These are phyloP conservation scores for Trachelus tabidus DNA, from an alignment of 2,888 invertebrate species.

Conservation along the genomic window DNA sequence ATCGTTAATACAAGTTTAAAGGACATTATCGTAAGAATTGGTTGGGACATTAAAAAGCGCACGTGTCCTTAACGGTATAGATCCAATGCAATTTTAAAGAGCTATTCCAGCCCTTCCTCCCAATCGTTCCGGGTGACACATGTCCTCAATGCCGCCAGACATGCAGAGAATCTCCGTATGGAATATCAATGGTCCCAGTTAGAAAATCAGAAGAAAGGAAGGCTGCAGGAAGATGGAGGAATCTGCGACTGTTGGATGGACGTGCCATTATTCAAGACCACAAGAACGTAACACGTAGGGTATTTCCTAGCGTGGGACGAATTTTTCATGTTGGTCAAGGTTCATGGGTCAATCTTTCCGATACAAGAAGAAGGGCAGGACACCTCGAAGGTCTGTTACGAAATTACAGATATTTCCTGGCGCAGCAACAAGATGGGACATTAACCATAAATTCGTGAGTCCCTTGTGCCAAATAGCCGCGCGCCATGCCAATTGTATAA, in stretches of 20 bases:
- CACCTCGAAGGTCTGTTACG: conserved; percentile 12
- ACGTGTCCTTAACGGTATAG: conserved; percentile 61
- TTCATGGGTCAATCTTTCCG: neutral
- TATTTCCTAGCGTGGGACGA: neutral
- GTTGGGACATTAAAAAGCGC: conserved; percentile 63
- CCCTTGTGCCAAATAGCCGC: conserved; percentile 60
- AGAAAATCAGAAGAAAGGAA: neutral
- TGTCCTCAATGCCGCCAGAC: conserved; percentile 57
- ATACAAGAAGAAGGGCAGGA: neutral
- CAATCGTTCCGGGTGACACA: conserved; percentile 60
- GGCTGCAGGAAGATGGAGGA: conserved; percentile 19
- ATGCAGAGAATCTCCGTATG: conserved; percentile 38
- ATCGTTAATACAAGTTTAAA: conserved; percentile 65
- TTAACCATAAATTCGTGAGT: conserved; percentile 61
- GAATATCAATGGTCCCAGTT: conserved; percentile 56
- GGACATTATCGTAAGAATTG: conserved; percentile 63
- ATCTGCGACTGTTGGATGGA: conserved; percentile 4
- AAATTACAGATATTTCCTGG: conserved; percentile 23
- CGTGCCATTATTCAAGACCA: neutral
- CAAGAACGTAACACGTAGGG: neutral
- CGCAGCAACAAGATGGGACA: conserved; percentile 27
- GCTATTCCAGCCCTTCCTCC: conserved; percentile 49
- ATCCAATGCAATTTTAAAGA: conserved; percentile 64
- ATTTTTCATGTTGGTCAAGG: neutral
- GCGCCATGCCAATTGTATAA: conserved; percentile 61